Evolutionary conservation across 2,113 vertebrate genomes (phyloP).

Genomic region (Hippocampus barbouri): DNA sequence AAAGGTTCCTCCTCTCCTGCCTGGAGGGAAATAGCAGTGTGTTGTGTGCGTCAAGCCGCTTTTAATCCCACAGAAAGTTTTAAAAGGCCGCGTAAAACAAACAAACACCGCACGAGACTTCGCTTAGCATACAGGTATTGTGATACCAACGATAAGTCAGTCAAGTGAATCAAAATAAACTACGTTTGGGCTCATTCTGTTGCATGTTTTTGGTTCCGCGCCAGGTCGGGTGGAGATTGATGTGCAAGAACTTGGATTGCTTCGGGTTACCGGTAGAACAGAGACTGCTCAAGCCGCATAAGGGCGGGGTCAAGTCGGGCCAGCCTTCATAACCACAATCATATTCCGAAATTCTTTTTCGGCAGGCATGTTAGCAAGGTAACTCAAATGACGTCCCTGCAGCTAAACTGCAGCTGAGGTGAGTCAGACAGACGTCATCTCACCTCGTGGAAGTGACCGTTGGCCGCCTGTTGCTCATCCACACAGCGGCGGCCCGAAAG

Average conservation of each 20-base stretch:
- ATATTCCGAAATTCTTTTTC: background rate
- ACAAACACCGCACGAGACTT: constrained; percentile 40
- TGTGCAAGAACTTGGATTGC: background rate
- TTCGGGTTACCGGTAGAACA: background rate
- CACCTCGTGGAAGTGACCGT: background rate
- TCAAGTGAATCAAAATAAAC: constrained; percentile 2
- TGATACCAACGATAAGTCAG: constrained; percentile 11
- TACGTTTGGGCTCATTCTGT: background rate
- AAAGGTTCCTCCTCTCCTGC: constrained; percentile 69
- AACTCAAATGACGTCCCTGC: constrained; percentile 9
- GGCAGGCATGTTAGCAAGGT: background rate
- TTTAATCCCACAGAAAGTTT: constrained; percentile 67
- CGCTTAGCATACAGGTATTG: constrained; percentile 22
- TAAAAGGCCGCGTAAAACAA: constrained; percentile 63
- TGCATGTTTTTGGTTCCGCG: background rate
- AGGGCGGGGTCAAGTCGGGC: background rate
- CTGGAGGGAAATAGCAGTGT: constrained; percentile 66
- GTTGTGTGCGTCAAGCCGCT: constrained; percentile 60
- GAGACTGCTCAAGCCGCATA: background rate
- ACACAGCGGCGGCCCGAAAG: background rate
- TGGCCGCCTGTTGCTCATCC: background rate
- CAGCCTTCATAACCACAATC: background rate
- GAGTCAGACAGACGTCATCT: constrained; percentile 43
- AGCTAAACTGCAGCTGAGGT: constrained; percentile 12
- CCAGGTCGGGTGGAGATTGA: background rate